These are phyloP conservation scores for Craterocephalus amniculus DNA, from an alignment of 2,797 vertebrate genomes.

Conservation along the genomic window DNA sequence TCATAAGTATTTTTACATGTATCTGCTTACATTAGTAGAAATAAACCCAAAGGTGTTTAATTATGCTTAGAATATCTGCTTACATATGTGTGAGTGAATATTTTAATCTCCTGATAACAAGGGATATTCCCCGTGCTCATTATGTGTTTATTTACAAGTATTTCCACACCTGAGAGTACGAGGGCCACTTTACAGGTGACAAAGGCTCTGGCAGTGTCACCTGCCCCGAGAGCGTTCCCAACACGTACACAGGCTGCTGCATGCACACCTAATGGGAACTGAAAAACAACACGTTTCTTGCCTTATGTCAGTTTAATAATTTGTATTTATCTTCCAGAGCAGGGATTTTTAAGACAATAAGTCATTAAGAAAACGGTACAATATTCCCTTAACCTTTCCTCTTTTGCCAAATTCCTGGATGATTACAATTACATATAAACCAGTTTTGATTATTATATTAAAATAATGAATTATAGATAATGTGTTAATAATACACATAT, in stretches of 20 bases:
- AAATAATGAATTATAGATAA: background rate
- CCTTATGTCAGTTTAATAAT: background rate
- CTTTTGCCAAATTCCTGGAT: background rate
- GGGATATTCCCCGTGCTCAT: background rate
- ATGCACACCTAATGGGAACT: conserved; percentile 89
- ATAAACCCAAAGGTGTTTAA: background rate
- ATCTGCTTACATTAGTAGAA: background rate
- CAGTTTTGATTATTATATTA: background rate
- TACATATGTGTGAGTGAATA: background rate
- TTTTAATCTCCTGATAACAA: background rate
- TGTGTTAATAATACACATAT: background rate
- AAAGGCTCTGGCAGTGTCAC: conserved; percentile 83
- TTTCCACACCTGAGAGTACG: conserved; percentile 81
- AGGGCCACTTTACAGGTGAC: conserved; percentile 84
- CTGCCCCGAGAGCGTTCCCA: conserved; percentile 92
- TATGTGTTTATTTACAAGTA: background rate
- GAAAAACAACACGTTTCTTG: conserved; percentile 28
- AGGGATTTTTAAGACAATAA: background rate
- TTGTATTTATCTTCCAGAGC: background rate
- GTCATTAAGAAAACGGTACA: background rate
- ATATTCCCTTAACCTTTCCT: background rate
- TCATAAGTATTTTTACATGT: background rate
- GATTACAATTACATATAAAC: too few species aligned
- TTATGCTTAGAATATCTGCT: background rate
- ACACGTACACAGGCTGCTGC: conserved; percentile 89